phyloP scores from a whole-genome alignment of 92 coral and sea anemone genomes.

The Meandrina meandrites region DNA sequence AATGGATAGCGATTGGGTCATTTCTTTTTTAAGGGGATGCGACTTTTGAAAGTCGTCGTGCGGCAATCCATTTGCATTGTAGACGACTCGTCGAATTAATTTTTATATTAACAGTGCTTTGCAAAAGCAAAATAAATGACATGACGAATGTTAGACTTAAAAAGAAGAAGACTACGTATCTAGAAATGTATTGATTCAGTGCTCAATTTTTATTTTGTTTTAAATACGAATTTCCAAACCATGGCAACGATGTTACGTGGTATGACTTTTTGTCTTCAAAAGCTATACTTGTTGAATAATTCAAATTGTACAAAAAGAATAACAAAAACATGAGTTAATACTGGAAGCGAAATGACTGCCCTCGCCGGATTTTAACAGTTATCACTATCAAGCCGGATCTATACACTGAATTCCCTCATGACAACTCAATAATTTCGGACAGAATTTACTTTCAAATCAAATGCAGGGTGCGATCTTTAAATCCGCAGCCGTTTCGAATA shows the following conservation, averaged over 20 bases:
- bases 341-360: background rate
- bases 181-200: background rate
- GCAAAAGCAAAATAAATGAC: background rate
- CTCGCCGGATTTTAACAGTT: background rate
- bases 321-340: background rate
- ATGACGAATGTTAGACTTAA: background rate
- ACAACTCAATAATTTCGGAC: background rate
- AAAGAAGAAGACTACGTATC: background rate
- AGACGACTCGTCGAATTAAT: background rate
- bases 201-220: background rate
- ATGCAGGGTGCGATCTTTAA: too few species aligned
- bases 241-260: background rate
- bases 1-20: background rate
- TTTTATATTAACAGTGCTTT: background rate
- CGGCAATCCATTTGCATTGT: background rate
- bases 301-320: background rate
- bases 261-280: constrained; percentile 2
- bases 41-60: background rate
- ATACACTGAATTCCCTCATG: background rate
- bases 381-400: background rate
- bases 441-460: background rate
- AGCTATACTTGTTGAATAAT: background rate
- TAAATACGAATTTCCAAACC: background rate
- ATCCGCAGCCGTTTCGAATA: background rate
- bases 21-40: background rate